Evolutionary conservation across 2,113 vertebrate genomes (phyloP).

Genomic region (Sturnira hondurensis): DNA sequence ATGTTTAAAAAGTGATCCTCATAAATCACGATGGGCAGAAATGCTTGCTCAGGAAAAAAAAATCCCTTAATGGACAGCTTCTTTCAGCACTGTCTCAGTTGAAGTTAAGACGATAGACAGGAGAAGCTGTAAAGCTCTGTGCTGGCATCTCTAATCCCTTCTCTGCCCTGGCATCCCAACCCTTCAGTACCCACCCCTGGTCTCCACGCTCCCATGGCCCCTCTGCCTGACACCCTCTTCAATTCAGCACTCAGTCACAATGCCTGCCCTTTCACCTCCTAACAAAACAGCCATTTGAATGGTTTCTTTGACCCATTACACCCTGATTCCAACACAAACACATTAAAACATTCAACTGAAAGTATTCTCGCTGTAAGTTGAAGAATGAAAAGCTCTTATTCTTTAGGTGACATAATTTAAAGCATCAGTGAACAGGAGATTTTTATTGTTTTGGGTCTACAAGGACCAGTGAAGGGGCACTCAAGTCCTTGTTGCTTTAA

Average conservation of each 20-base stretch:
- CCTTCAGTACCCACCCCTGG: accelerated
- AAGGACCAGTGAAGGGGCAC: background rate
- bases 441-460: background rate
- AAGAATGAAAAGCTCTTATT: background rate
- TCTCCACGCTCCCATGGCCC: accelerated
- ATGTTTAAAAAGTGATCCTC: slow-evolving; percentile 20
- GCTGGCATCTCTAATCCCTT: background rate
- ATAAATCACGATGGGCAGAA: slow-evolving; percentile 44
- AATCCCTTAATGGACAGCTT: background rate
- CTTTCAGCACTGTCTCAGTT: background rate
- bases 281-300: background rate
- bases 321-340: background rate
- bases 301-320: background rate
- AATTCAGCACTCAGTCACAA: background rate
- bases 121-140: background rate
- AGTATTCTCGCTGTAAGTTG: background rate
- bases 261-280: background rate
- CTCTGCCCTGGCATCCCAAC: background rate
- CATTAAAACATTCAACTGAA: background rate
- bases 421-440: background rate
- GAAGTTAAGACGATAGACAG: background rate
- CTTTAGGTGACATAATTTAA: background rate
- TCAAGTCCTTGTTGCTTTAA: background rate
- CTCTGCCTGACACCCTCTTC: accelerated
- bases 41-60: background rate